Conservation (phyloP, 2,888 invertebrate genomes). For the Ligdia adustata region DNA sequence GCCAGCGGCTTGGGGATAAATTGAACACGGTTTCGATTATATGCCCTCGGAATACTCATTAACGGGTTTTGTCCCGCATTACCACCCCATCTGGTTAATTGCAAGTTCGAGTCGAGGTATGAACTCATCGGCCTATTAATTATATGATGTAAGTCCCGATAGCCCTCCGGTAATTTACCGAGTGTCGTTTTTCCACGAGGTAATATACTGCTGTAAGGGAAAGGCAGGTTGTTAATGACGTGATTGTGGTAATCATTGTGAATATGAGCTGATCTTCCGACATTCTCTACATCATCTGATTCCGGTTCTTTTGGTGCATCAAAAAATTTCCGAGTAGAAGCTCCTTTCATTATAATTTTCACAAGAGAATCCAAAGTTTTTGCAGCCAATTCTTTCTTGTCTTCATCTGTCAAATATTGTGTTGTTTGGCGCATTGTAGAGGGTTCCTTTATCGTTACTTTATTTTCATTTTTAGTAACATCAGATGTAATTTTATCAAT, state of each 20-base stretch:
- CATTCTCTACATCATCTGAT: background rate
- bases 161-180: conserved; percentile 14
- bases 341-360: conserved; percentile 21
- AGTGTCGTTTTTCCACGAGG: conserved; percentile 5
- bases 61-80: conserved; percentile 18
- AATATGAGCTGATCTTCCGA: conserved; percentile 8
- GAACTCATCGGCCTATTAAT: conserved; percentile 10
- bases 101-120: conserved; percentile 20
- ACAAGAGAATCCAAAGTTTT: conserved; percentile 9
- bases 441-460: background rate
- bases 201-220: conserved; percentile 6
- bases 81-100: conserved; percentile 23
- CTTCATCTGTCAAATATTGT: background rate
- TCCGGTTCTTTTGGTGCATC: background rate
- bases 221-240: conserved; percentile 17
- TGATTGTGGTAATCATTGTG: conserved; percentile 12
- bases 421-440: background rate
- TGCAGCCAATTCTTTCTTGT: conserved; percentile 7
- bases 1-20: conserved; percentile 26
- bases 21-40: conserved; percentile 25
- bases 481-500: conserved; percentile 26
- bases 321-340: conserved; percentile 9
- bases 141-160: conserved; percentile 11
- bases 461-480: conserved; percentile 4
- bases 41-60: conserved; percentile 23